These are phyloP conservation scores for Callipepla californica DNA, from an alignment of 2,113 vertebrate genomes.

Conservation along the genomic window DNA sequence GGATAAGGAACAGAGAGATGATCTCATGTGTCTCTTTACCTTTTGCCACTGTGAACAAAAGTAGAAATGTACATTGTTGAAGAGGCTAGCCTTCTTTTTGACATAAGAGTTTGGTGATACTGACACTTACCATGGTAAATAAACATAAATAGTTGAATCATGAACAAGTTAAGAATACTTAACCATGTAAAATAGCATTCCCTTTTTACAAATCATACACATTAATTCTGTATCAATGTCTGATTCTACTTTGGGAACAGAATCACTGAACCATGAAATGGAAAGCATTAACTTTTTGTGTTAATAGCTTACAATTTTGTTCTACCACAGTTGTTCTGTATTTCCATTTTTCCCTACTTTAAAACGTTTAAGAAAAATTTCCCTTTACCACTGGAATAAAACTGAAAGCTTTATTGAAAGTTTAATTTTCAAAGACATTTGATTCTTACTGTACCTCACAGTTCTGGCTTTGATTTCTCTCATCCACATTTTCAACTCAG, in stretches of 20 bases:
- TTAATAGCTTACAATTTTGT: neutral
- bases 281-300: neutral
- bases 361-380: neutral
- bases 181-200: neutral
- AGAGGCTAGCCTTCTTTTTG: neutral
- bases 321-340: neutral
- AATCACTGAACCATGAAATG: neutral
- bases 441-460: neutral
- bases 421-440: neutral
- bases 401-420: neutral
- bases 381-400: neutral
- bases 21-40: neutral
- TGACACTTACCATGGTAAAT: neutral
- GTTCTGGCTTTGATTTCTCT: neutral
- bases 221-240: neutral
- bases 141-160: neutral
- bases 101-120: neutral
- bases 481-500: neutral
- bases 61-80: neutral
- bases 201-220: neutral
- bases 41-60: neutral
- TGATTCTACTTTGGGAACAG: neutral
- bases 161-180: neutral
- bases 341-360: neutral
- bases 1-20: neutral